Base-by-base conservation (phyloP, 1,140 invertebrate species). In the Mizuhopecten yessoensis region DNA sequence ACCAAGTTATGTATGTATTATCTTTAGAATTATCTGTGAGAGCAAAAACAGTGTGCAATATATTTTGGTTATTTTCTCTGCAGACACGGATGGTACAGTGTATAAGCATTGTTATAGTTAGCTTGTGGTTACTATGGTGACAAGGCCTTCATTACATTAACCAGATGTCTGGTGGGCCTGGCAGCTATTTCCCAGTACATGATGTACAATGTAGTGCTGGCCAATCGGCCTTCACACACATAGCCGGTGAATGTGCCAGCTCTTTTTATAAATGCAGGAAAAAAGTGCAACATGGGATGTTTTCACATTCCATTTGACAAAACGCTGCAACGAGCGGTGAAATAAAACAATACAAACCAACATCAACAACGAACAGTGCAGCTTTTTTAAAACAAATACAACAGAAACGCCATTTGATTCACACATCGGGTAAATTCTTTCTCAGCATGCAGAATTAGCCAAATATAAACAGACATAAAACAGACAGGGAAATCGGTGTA, bases 81-180 rank as follows among this genome's bases (percentile, higher is more conserved):
- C 23, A 75, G 57, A 75, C 57, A 75, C 11, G 10, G 13, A 39
- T 39, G 36, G 36, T 45, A 13, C 17, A 10, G 9, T 45, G 42
- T 45, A 45, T 20, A 45, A 75, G 57, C 57, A 75, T 29, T 75
- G 57, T 23, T 49, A 23, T n/a, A 75, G 42, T 45, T 75, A 75
- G 57, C 57, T 75, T 75, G 57, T 75, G 57, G 57, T 75, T 75
- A 29, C 57, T 75, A 75, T 75, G 57, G 57, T 75, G 57, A 75
- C 42, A 45, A 17, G 17, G 17, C 42, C 11, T 75, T 75, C 23
- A 75, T 75, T 75, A n/a, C 57, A 75, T 75, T 75, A 75, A 75
- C 20, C 57, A 75, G 57, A 75, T 75, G 57, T 45, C 42, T 75
- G 57, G n/a, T 75, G 57, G 57, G n/a, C 29, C n/a, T 75, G 57